These are phyloP conservation scores for Poeciliopsis turneri DNA, from an alignment of 2,797 vertebrate species.

Conservation along the genomic window DNA sequence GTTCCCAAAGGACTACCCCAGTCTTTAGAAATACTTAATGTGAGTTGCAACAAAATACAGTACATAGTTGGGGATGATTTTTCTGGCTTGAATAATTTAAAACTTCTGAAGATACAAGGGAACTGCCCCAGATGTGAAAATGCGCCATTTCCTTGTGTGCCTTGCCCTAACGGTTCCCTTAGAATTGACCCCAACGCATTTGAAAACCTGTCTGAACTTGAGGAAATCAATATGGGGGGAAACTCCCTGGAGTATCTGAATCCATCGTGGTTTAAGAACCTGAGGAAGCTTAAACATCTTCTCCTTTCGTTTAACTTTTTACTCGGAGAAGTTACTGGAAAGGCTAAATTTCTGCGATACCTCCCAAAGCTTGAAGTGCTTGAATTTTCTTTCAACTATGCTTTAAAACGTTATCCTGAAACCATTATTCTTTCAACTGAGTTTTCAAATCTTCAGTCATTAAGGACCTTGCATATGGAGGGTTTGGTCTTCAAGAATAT, in stretches of 20 bases:
- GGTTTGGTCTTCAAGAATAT: slow-evolving; percentile 89
- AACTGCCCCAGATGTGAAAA: slow-evolving; percentile 93
- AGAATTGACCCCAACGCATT: slow-evolving; percentile 85
- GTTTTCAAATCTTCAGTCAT: slow-evolving; percentile 84
- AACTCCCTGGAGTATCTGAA: slow-evolving; percentile 84
- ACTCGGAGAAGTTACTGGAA: slow-evolving; percentile 69
- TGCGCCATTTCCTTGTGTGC: slow-evolving; percentile 86
- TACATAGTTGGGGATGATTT: slow-evolving; percentile 83
- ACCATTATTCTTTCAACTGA: slow-evolving; percentile 78
- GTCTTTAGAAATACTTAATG: slow-evolving; percentile 76
- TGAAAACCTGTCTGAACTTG: slow-evolving; percentile 73
- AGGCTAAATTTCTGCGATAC: slow-evolving; percentile 76
- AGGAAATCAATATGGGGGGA: slow-evolving; percentile 83
- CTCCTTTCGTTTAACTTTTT: slow-evolving; percentile 89
- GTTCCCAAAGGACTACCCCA: slow-evolving; percentile 84
- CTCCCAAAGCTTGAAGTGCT: slow-evolving; percentile 80
- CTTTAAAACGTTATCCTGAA: slow-evolving; percentile 73
- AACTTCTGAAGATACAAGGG: slow-evolving; percentile 86
- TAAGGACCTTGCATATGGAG: slow-evolving; percentile 81
- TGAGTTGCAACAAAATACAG: slow-evolving; percentile 85
- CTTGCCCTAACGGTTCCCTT: slow-evolving; percentile 82
- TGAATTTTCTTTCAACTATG: slow-evolving; percentile 92
- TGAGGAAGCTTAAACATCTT: slow-evolving; percentile 78
- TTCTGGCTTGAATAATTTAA: slow-evolving; percentile 75
- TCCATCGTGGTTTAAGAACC: slow-evolving; percentile 83